Percentiles rank a stretch among this genome's conserved stretches.
phyloP scores from a whole-genome alignment of 2,797 vertebrate genomes.

The Ctenosaura bakeri region DNA sequence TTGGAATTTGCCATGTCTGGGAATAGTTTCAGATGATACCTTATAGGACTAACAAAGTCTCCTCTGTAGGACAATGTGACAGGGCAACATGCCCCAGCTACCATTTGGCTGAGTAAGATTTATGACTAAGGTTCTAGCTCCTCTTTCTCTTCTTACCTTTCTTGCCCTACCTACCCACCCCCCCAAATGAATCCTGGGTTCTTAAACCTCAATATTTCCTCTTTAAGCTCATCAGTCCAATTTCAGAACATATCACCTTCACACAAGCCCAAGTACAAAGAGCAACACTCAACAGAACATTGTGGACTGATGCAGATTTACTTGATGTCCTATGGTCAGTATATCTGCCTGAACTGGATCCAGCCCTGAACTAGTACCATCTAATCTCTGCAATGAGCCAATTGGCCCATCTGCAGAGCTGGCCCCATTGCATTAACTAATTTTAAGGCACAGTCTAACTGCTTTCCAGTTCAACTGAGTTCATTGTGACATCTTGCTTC shows the following conservation, averaged over 20 bases:
- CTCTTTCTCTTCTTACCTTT: neutral
- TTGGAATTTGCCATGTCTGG: conserved; percentile 29
- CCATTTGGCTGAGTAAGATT: neutral
- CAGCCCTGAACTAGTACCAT: neutral
- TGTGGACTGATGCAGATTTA: neutral
- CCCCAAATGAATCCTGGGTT: neutral
- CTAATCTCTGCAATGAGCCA: neutral
- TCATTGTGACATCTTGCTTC: conserved; percentile 9
- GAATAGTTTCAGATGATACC: conserved; percentile 27
- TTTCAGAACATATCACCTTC: neutral
- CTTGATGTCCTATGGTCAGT: neutral
- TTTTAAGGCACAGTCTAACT: neutral
- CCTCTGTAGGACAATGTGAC: conserved; percentile 2
- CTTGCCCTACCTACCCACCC: neutral
- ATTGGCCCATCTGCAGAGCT: neutral
- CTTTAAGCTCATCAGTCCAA: neutral
- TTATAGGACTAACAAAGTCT: conserved; percentile 3
- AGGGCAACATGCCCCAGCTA: neutral
- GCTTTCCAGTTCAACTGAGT: neutral
- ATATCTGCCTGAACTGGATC: neutral
- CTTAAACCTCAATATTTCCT: neutral
- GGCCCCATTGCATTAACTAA: neutral
- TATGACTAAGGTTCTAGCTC: conserved; percentile 3
- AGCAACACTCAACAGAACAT: conserved; percentile 10
- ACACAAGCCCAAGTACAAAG: neutral